Base-by-base conservation (phyloP, 2,888 invertebrate genomes). In the Druceiella hillmani region DNA sequence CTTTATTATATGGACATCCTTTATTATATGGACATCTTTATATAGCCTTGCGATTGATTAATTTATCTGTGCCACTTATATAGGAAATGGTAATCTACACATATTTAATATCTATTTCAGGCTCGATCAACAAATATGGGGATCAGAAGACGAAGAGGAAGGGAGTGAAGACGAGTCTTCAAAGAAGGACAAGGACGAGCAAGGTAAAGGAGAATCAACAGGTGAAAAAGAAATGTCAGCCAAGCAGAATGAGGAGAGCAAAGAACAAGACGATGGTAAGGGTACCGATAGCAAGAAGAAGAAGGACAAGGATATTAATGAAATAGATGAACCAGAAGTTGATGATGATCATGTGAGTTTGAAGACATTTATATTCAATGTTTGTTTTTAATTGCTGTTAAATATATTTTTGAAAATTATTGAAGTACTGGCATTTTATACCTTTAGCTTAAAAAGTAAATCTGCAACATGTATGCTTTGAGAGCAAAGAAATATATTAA, bases 81-180 rank as follows among this genome's bases (percentile, higher is more conserved):
- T 20, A 20, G 22, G 9, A 7, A 20, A 6, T 7, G 6, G 6
- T 9, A 20, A 20, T 20, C 6, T 7, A 20, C 9, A 20, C 6
- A n/a, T n/a, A n/a, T 9, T 16, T 24, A 20, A 36, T 35, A 4
- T 38, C 10, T 17, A 24, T 36, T 36, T 20, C 40, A 73, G 73
- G 46, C 56, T 86, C 11, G 86, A 87, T 52, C 79, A 87, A 56
- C 80, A 86, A 68, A 82, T 87, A 51, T 87, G 86, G 86, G 85
- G 84, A 3, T 87, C 87, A 3, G 91, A 93, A 54, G 83, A 88
- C 25, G 87, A 88, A 51, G 76, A 83, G 36, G 79, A 81, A 3
- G 60, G 74, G 14, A 74, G 78, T 1, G 70, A 77, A 16, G 72
- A 78, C 12, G 65, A 74, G 32, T 51, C 54, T 3, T 47, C 53